A percentile compares a stretch with the other conserved stretches of the same genome.
Conservation (phyloP, 2,888 invertebrate species). For the Colostygia pectinataria region DNA sequence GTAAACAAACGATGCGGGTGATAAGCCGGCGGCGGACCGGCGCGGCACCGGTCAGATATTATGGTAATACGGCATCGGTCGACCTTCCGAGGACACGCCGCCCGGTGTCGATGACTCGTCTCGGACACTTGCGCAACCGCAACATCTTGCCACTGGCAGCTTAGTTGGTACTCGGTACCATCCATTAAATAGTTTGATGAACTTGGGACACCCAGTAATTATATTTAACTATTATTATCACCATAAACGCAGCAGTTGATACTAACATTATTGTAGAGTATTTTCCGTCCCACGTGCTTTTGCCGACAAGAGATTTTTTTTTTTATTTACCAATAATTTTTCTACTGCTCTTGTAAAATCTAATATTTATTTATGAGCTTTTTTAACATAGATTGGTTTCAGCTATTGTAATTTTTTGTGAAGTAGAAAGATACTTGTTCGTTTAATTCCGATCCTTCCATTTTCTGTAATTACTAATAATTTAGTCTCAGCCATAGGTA, state of each 20-base stretch:
- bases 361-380: no score
- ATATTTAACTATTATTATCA: conserved; percentile 5
- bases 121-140: conserved; percentile 52
- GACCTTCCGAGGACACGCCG: conserved; percentile 64
- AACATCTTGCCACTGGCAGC: conserved; percentile 25
- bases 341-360: no score
- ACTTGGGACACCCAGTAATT: conserved; percentile 18
- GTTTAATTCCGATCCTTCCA: no score
- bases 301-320: no score
- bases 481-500: no score
- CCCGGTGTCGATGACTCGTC: conserved; percentile 60
- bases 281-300: no score
- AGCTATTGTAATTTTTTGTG: no score
- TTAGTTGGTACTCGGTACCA: conserved; percentile 6
- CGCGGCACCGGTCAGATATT: conserved; percentile 35
- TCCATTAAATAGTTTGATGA: conserved; percentile 21
- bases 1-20: conserved; percentile 48
- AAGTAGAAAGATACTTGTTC: no score
- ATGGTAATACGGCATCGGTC: conserved; percentile 44
- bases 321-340: no score
- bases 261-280: no score
- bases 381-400: no score
- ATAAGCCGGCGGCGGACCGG: conserved; percentile 39
- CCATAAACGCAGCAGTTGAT: neutral
- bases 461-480: no score